Percentiles rank a stretch among this genome's conserved stretches.
phyloP scores from a whole-genome alignment of 2,113 vertebrate species.

The Trichomycterus rosablanca region DNA sequence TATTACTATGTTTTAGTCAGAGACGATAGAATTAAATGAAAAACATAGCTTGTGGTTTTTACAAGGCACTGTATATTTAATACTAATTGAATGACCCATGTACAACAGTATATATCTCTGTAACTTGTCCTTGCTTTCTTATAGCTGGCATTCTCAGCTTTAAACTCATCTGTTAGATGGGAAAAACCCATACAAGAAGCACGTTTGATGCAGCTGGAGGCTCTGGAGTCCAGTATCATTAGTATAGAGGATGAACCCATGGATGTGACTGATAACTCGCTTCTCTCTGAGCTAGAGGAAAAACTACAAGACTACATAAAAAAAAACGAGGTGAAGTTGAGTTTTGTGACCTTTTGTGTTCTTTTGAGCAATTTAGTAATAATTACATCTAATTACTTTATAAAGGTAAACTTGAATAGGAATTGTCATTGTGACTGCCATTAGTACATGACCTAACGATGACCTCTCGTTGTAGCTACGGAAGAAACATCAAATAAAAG shows the following conservation, averaged over 20 bases:
- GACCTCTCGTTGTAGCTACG: slow-evolving; percentile 45
- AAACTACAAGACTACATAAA: slow-evolving; percentile 55
- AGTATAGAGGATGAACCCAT: slow-evolving; percentile 1
- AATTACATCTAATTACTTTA: slow-evolving; percentile 15
- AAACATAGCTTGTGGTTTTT: too few relatives aligned
- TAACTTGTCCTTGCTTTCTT: slow-evolving; percentile 6
- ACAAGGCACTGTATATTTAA: too few relatives aligned
- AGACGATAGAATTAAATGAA: too few relatives aligned
- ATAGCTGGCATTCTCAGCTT: slow-evolving; percentile 7
- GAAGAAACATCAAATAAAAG: slow-evolving; percentile 51
- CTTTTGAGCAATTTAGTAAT: slow-evolving; percentile 11
- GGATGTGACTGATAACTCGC: slow-evolving; percentile 18
- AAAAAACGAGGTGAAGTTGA: slow-evolving; percentile 56
- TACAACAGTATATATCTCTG: too few relatives aligned
- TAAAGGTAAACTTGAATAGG: not conserved
- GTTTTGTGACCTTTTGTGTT: not conserved
- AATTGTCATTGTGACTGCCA: not conserved
- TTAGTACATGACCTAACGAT: not conserved
- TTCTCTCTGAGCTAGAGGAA: slow-evolving; percentile 52
- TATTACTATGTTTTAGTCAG: too few relatives aligned
- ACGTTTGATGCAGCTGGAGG: not conserved
- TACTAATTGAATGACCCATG: too few relatives aligned
- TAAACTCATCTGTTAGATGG: slow-evolving; percentile 21
- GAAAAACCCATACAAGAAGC: not conserved
- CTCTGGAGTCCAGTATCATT: not conserved